A percentile compares a stretch with the other conserved stretches of the same genome.
phyloP scores from a whole-genome alignment of 1,140 invertebrate species.

The Adoxophyes honmai region DNA sequence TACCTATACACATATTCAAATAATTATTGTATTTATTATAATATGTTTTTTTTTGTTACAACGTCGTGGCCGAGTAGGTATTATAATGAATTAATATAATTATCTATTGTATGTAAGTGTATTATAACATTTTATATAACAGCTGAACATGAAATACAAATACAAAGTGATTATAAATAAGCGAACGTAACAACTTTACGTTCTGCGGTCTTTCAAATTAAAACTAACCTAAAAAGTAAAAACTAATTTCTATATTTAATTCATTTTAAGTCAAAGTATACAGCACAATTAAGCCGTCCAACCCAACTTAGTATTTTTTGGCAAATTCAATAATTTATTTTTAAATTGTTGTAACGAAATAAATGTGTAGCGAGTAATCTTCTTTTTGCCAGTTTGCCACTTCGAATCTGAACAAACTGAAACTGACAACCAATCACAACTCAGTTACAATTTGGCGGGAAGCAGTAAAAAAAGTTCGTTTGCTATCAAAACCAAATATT shows the following conservation, averaged over 20 bases:
- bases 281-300: constrained; percentile 61
- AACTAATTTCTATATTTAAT: constrained; percentile 23
- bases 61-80: too few relatives aligned
- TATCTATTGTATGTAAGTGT: too few relatives aligned
- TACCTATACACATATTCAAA: background rate
- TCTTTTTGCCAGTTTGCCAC: constrained; percentile 16
- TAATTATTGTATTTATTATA: too few relatives aligned
- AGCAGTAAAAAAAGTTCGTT: background rate
- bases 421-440: constrained; percentile 20
- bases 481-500: constrained; percentile 3
- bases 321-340: constrained; percentile 30
- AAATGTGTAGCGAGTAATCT: constrained; percentile 26
- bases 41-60: too few relatives aligned
- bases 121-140: constrained; percentile 12
- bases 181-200: background rate
- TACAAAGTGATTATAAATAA: background rate
- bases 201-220: constrained; percentile 11
- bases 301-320: constrained; percentile 64
- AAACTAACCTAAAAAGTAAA: constrained; percentile 19
- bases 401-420: constrained; percentile 3
- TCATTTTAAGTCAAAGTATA: constrained; percentile 52
- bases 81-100: too few relatives aligned
- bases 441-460: constrained; percentile 34
- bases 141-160: constrained; percentile 3
- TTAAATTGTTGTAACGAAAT: constrained; percentile 6